Percentiles rank a stretch among this genome's conserved stretches.
phyloP scores from a whole-genome alignment of 2,888 invertebrate species.

The Rhingia campestris region DNA sequence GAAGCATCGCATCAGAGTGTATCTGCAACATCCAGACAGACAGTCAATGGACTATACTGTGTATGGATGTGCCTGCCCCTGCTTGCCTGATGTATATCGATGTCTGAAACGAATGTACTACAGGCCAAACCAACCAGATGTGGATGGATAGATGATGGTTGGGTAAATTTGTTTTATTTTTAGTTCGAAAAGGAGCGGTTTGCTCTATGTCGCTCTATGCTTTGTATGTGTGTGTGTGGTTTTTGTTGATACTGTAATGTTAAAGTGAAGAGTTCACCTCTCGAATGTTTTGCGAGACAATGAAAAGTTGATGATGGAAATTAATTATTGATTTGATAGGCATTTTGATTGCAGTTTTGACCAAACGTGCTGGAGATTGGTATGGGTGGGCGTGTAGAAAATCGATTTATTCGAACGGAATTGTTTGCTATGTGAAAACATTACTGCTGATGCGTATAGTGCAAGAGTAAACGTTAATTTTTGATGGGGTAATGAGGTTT shows the following conservation, averaged over 20 bases:
- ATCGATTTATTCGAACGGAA: conserved; percentile 39
- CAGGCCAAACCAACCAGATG: conserved; percentile 31
- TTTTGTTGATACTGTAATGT: not conserved
- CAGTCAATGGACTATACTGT: conserved; percentile 33
- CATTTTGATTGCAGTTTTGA: conserved; percentile 67
- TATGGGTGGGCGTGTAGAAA: not conserved
- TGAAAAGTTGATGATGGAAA: conserved; percentile 73
- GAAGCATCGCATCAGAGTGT: conserved; percentile 64
- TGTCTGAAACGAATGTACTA: conserved; percentile 22
- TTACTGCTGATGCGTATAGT: conserved; percentile 30
- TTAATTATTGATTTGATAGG: conserved; percentile 72
- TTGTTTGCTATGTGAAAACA: conserved; percentile 51
- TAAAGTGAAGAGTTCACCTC: not conserved
- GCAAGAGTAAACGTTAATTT: conserved; percentile 41
- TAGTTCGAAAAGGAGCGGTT: conserved; percentile 14
- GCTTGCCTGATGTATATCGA: not conserved
- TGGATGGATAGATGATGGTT: conserved; percentile 40
- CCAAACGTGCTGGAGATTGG: not conserved
- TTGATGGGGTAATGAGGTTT: conserved; percentile 59
- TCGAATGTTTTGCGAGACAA: conserved; percentile 56
- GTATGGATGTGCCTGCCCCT: conserved; percentile 3
- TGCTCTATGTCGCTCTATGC: conserved; percentile 5
- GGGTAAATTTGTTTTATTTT: conserved; percentile 58
- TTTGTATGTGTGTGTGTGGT: conserved; percentile 3
- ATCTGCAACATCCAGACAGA: conserved; percentile 56